Evolutionary conservation across 2,888 invertebrate species (phyloP).

Genomic region (Melolontha melolontha): DNA sequence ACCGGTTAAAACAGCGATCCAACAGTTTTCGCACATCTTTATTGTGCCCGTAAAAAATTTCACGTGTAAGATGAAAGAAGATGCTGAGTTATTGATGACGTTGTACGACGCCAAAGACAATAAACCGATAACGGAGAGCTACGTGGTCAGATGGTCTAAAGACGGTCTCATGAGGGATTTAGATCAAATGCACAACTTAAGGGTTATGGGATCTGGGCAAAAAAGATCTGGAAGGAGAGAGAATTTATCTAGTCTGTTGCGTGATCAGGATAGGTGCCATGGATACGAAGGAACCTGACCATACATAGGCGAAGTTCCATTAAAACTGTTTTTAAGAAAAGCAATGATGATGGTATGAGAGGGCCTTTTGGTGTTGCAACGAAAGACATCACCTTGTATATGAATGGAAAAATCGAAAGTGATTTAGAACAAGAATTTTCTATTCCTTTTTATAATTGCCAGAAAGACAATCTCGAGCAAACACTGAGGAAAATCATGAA

Average conservation of each 20-base stretch:
- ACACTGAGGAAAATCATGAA: slow-evolving; percentile 79
- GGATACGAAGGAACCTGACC: slow-evolving; percentile 85
- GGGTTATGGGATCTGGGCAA: slow-evolving; percentile 91
- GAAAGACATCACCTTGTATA: slow-evolving; percentile 83
- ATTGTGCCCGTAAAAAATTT: slow-evolving; percentile 88
- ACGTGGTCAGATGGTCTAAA: slow-evolving; percentile 86
- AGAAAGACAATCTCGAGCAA: slow-evolving; percentile 84
- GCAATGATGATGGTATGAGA: slow-evolving; percentile 70
- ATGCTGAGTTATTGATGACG: slow-evolving; percentile 86
- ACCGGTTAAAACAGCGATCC: slow-evolving; percentile 67
- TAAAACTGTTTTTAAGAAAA: slow-evolving; percentile 62
- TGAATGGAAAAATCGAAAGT: slow-evolving; percentile 76
- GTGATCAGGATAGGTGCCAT: slow-evolving; percentile 90
- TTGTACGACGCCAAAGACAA: slow-evolving; percentile 84
- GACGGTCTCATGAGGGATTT: slow-evolving; percentile 78
- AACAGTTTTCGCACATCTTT: slow-evolving; percentile 80
- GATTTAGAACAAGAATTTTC: slow-evolving; percentile 85
- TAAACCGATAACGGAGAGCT: slow-evolving; percentile 88
- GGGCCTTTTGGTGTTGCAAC: slow-evolving; percentile 93
- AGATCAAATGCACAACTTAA: slow-evolving; percentile 81
- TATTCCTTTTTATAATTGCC: slow-evolving; percentile 86
- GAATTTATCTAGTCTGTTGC: slow-evolving; percentile 90
- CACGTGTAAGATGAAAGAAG: slow-evolving; percentile 88
- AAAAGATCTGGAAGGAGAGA: slow-evolving; percentile 84
- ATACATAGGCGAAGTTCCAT: slow-evolving; percentile 75